Base-by-base conservation (phyloP, 2,797 vertebrate species). In the Mus spretus region DNA sequence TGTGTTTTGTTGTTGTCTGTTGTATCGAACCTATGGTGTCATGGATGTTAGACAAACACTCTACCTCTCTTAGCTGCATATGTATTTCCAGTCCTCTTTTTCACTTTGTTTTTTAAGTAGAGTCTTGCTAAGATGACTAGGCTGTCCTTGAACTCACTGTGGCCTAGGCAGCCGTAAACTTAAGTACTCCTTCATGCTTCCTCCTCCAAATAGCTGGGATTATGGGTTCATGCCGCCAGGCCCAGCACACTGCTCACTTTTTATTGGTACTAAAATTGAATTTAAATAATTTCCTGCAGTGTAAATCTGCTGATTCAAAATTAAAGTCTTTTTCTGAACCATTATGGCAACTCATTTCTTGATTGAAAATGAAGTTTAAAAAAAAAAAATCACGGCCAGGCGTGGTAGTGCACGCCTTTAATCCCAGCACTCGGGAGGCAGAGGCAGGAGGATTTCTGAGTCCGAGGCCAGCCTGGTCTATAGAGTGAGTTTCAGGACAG, bases 331-430 rank as follows among this genome's bases (percentile, higher is more conserved):
- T 97, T 84, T 22, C 24, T 90, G 13, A 95, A 81, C 89, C 20
- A n/a, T 80, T n/a, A n/a, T 70, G n/a, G 89, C 50, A 94, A 9
- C 50, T 92, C 70, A 85, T 89, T 57, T 95, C 44, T 91, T 94
- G 53, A 80, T 10, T 79, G 24, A 83, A 94, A 95, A 63, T 91
- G 19, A 84, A 40, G 81, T 85, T 40, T 86, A n/a, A n/a, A 40
- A 40, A 40, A 40, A 40, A 40, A 40, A 40, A 40, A 40, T 40
- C 37, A 40, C 37, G 37, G 37, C 37, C 37, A 40, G 37, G 37
- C 37, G 3, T 40, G 37, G 37, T 40, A 37, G 37, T 37, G 37
- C 37, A 40, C 3, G 37, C 37, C 37, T 40, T 40, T 40, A 40
- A 40, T 40, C 37, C 37, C 37, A 40, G 37, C 37, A 40, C 37